Conservation (phyloP, 2,888 invertebrate species). For the Cataglyphis rosenhaueri region DNA sequence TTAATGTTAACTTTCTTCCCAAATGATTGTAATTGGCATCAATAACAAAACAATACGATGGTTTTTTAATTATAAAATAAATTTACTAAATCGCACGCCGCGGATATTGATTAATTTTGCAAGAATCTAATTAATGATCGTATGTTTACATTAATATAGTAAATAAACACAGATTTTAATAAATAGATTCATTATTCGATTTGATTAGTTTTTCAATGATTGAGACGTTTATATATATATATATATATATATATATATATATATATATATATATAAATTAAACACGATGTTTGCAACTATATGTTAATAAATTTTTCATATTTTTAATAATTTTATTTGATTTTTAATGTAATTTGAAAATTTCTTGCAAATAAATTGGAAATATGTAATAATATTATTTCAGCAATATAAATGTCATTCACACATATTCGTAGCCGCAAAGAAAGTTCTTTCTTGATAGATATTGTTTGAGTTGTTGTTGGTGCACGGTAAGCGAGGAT, state of each 20-base stretch:
- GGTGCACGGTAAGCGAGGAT: conserved; percentile 58
- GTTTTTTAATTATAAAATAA: background rate
- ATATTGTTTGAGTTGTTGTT: conserved; percentile 72
- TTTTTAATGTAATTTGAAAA: background rate
- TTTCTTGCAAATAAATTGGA: background rate
- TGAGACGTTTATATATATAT: background rate
- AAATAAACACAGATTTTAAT: conserved; percentile 1
- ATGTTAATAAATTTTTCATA: conserved; percentile 20
- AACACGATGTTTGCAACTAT: background rate
- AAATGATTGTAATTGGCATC: background rate
- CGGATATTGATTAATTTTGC: background rate
- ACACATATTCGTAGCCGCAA: conserved; percentile 58
- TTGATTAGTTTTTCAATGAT: conserved; percentile 13
- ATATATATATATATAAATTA: background rate
- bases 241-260: too few relatives aligned
- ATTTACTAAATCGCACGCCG: background rate
- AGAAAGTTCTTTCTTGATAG: conserved; percentile 43
- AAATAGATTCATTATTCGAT: conserved; percentile 18
- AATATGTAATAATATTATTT: conserved; percentile 30
- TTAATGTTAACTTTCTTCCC: background rate
- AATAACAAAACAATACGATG: background rate
- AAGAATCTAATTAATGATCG: background rate
- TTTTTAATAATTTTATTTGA: background rate
- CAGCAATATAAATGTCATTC: background rate
- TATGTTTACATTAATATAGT: background rate